Evolutionary conservation across 2,113 vertebrate species (phyloP).

Genomic region (Canis aureus): DNA sequence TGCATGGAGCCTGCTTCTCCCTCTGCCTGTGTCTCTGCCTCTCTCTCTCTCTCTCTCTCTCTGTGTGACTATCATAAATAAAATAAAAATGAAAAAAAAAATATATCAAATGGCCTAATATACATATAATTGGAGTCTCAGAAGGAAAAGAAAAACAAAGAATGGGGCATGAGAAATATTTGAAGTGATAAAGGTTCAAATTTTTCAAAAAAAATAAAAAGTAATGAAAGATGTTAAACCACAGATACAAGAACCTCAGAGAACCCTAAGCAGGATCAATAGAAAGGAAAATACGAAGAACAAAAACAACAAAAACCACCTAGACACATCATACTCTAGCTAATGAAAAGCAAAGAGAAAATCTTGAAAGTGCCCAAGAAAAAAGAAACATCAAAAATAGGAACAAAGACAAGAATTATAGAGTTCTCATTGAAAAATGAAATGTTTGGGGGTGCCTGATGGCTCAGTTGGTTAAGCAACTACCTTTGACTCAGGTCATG

Average conservation of each 20-base stretch:
- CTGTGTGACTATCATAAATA: too few species aligned
- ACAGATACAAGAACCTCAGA: not conserved
- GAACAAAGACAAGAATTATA: not conserved
- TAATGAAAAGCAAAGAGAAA: slow-evolving; percentile 35
- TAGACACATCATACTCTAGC: not conserved
- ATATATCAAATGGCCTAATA: not conserved
- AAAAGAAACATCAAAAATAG: not conserved
- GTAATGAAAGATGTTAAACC: slow-evolving; percentile 1
- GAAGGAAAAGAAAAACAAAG: not conserved
- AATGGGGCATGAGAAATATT: slow-evolving; percentile 37
- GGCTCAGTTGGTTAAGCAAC: too few species aligned
- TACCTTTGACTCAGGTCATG: too few species aligned
- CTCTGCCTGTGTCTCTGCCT: too few species aligned
- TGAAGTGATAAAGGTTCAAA: slow-evolving; percentile 17
- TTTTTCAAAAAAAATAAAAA: not conserved
- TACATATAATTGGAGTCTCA: not conserved
- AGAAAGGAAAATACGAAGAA: not conserved
- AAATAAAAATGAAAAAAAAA: too few species aligned
- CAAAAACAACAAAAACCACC: not conserved
- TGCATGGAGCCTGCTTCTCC: too few species aligned
- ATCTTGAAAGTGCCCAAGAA: not conserved
- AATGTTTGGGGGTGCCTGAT: not conserved
- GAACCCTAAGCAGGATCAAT: not conserved
- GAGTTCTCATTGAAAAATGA: not conserved
- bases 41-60: too few species aligned